phyloP scores from a whole-genome alignment of 2,888 invertebrate species.

The Saturnia pavonia region DNA sequence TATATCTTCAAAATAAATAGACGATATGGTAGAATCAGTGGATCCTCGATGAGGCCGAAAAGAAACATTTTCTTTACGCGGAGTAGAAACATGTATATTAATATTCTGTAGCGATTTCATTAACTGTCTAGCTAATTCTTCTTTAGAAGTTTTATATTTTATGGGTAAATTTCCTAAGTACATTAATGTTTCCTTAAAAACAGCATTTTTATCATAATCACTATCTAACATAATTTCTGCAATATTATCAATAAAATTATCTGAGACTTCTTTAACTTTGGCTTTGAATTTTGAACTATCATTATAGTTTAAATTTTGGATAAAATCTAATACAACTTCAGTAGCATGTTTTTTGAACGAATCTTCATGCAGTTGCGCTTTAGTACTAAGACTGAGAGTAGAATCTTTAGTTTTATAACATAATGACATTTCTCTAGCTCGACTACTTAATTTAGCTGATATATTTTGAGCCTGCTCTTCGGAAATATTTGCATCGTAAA shows the following conservation, averaged over 20 bases:
- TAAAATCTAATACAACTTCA: conserved; percentile 31
- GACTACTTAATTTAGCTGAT: conserved; percentile 25
- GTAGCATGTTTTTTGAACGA: conserved; percentile 27
- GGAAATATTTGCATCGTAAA: conserved; percentile 27
- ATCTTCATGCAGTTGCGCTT: conserved; percentile 13
- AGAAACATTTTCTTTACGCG: conserved; percentile 23
- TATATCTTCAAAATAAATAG: conserved; percentile 23
- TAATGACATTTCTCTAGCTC: conserved; percentile 25
- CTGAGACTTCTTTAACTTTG: conserved; percentile 26
- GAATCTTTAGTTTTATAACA: conserved; percentile 22
- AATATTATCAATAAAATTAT: conserved; percentile 27
- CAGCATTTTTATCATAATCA: conserved; percentile 26
- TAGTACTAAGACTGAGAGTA: conserved; percentile 1
- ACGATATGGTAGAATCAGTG: conserved; percentile 23
- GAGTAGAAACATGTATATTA: conserved; percentile 33
- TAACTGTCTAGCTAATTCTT: conserved; percentile 28
- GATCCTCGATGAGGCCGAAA: conserved; percentile 25
- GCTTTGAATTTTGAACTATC: conserved; percentile 21
- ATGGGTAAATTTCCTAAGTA: conserved; percentile 27
- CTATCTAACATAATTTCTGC: conserved; percentile 28
- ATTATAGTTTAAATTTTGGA: conserved; percentile 28
- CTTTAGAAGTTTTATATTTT: conserved; percentile 19
- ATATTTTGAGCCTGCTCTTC: conserved; percentile 29
- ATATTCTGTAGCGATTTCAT: conserved; percentile 25
- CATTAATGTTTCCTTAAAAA: conserved; percentile 27